These are phyloP conservation scores for Aelia acuminata DNA, from an alignment of 2,888 invertebrate genomes.

Conservation along the genomic window DNA sequence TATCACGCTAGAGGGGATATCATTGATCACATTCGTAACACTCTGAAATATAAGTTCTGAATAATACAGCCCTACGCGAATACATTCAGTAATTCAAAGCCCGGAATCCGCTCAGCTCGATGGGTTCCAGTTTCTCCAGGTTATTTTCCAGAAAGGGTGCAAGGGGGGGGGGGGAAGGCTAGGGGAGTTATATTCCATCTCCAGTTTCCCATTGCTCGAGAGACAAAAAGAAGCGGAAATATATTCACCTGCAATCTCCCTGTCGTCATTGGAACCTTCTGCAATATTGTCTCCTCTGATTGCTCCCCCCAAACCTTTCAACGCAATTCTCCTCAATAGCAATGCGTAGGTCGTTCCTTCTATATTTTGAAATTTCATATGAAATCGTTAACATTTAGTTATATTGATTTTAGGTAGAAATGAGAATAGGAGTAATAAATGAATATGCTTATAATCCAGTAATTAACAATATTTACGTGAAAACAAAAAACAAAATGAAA, in stretches of 20 bases:
- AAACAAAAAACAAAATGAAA: no score
- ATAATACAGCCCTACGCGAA: background rate
- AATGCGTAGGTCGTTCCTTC: no score
- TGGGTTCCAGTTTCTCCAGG: slow-evolving; percentile 8
- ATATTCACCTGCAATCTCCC: slow-evolving; percentile 24
- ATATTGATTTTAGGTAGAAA: no score
- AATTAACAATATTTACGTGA: no score
- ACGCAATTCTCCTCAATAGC: background rate
- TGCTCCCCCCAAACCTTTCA: background rate
- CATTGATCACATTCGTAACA: no score
- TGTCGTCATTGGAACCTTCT: background rate
- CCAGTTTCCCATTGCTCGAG: background rate
- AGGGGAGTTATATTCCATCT: slow-evolving; percentile 23
- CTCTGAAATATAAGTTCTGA: no score
- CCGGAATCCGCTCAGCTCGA: background rate
- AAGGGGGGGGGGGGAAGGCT: background rate
- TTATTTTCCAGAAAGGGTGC: background rate
- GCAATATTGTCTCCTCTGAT: slow-evolving; percentile 19
- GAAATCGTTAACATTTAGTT: no score
- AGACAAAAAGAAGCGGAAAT: slow-evolving; percentile 31
- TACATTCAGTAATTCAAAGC: background rate
- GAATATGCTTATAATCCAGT: no score
- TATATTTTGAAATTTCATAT: no score
- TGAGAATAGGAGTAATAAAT: no score
- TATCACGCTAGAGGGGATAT: no score